Evolutionary conservation across 2,113 vertebrate species (phyloP).

Genomic region (Petrocephalus zakoni): DNA sequence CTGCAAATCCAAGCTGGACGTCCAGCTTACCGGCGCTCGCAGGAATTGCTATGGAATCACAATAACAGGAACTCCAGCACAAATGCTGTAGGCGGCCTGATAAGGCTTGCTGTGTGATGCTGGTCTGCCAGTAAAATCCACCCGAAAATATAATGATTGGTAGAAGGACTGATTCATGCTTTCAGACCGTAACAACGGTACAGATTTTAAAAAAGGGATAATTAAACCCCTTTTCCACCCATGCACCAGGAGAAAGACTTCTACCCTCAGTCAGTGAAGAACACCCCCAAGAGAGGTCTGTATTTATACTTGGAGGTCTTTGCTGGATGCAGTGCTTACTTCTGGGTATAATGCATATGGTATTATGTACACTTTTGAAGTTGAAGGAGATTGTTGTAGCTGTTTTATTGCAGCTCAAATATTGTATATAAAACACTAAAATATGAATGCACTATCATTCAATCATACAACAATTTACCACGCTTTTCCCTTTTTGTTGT

Average conservation of each 20-base stretch:
- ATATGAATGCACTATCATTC: too few species aligned
- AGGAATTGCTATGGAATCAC: slow-evolving; percentile 28
- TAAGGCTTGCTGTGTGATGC: slow-evolving; percentile 48
- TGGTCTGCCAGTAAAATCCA: slow-evolving; percentile 15
- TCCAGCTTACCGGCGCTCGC: not conserved
- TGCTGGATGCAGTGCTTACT: not conserved
- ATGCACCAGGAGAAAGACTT: not conserved
- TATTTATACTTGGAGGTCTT: not conserved
- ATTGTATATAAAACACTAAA: not conserved
- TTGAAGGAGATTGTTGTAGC: not conserved
- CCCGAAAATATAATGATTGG: not conserved
- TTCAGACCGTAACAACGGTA: not conserved
- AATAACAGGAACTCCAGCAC: slow-evolving; percentile 65
- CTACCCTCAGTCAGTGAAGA: not conserved
- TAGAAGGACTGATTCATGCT: not conserved
- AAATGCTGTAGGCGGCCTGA: slow-evolving; percentile 56
- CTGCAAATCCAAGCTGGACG: not conserved
- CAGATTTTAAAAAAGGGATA: not conserved
- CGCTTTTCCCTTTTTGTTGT: not conserved
- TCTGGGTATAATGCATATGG: not conserved
- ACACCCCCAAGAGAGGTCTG: not conserved
- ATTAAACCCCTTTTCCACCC: slow-evolving; percentile 13
- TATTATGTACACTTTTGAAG: not conserved
- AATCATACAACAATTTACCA: not conserved
- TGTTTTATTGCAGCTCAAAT: not conserved